Base-by-base conservation (phyloP, 2,113 vertebrate genomes). In the Osmerus mordax region DNA sequence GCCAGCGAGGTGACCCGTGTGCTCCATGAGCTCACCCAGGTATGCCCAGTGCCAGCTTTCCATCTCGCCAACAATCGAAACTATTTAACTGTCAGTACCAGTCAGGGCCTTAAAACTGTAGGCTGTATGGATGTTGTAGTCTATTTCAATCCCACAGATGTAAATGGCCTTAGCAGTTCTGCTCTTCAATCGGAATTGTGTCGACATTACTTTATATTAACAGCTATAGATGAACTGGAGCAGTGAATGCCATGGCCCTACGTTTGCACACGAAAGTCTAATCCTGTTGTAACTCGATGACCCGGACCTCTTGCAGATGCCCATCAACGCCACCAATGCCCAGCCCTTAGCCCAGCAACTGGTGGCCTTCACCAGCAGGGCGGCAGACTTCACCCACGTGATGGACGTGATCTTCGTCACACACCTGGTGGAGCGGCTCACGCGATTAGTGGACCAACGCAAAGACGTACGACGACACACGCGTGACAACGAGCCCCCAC, bases 351-450 rank as follows among this genome's bases (percentile, higher is more conserved):
- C 94, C 60, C 92, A 87, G 83, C 95, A 94, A 83, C 86, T 97
- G 69, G 91, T 91, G 65, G 86, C 92, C 73, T 93, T 95, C 76
- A 96, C 95, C 63, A 92, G 90, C 86, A 92, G 86, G 76, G 93
- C 94, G 32, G 91, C 90, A 1, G 88, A 90, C 87, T 96, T 97
- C 67, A 89, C 84, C 0, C 94, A 96, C 55, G 94, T 94, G 90
- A 95, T 95, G 94, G 96, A 96, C 62, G 89, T 97, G 36, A 92
- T 96, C 85, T 95, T 94, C 70, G 93, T 96, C 83, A 94, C 95
- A 9, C 93, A 94, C 67, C 93, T 96, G 78, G 89, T 96, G 83
- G 95, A 97, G 84, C 94, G 93, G 78, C 87, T 97, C 82, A 93
- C 93, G 14, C 83, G 91, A 80, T 92, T 94, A 65, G 86, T 93